phyloP scores from a whole-genome alignment of 2,888 invertebrate genomes.

The Xestoiulus laeticollis region DNA sequence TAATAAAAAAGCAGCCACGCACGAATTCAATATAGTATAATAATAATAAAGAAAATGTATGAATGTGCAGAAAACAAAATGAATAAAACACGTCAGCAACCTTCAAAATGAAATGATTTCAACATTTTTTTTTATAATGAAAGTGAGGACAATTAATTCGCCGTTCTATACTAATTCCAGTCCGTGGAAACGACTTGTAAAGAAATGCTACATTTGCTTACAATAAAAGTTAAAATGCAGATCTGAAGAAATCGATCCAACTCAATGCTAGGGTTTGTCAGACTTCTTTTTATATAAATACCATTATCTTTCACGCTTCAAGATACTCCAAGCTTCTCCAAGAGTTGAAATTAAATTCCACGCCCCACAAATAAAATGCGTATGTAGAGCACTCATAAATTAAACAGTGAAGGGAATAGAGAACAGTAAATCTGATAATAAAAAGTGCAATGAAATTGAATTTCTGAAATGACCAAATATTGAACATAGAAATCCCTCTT shows the following conservation, averaged over 20 bases:
- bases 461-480: neutral
- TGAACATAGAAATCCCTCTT: neutral
- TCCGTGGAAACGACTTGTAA: neutral
- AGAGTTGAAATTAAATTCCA: slow-evolving; percentile 2
- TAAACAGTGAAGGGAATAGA: neutral
- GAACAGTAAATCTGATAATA: neutral
- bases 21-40: neutral
- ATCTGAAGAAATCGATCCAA: neutral
- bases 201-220: neutral
- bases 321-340: neutral
- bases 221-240: neutral
- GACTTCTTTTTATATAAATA: neutral
- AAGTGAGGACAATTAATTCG: slow-evolving; percentile 9
- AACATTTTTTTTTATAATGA: neutral
- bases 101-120: neutral
- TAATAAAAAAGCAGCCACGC: neutral
- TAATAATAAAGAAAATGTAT: neutral
- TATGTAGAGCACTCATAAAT: slow-evolving; percentile 1
- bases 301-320: neutral
- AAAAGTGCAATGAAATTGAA: neutral
- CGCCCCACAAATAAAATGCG: neutral
- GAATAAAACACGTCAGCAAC: slow-evolving; percentile 2
- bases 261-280: neutral
- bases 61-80: slow-evolving; percentile 18
- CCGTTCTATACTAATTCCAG: neutral